Evolutionary conservation across 2,888 invertebrate species (phyloP).

Genomic region (Agrochola litura): DNA sequence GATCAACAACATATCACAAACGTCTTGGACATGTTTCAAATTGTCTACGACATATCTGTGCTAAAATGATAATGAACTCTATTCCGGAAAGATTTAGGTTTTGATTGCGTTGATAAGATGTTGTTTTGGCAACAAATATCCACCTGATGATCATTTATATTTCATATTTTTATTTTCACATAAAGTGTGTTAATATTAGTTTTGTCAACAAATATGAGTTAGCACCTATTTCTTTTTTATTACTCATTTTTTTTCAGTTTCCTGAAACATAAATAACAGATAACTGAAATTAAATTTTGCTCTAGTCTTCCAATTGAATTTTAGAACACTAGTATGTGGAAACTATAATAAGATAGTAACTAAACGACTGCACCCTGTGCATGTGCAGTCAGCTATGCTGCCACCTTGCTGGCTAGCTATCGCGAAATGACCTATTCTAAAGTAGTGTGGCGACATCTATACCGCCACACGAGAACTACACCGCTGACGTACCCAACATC

Average conservation of each 20-base stretch:
- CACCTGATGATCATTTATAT: slow-evolving; percentile 21
- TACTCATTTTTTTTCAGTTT: not conserved
- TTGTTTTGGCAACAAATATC: slow-evolving; percentile 37
- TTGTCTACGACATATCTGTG: slow-evolving; percentile 10
- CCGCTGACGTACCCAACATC: too few species aligned
- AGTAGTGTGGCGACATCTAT: too few species aligned
- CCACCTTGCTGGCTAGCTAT: too few species aligned
- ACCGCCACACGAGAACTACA: too few species aligned
- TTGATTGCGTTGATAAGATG: slow-evolving; percentile 22
- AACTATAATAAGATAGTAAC: too few species aligned
- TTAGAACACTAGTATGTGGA: not conserved
- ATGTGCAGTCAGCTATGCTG: too few species aligned
- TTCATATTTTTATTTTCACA: slow-evolving; percentile 21
- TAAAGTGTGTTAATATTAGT: slow-evolving; percentile 26
- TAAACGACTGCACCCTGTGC: too few species aligned
- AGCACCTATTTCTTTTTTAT: slow-evolving; percentile 17
- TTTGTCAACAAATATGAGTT: slow-evolving; percentile 35
- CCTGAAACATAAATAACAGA: not conserved
- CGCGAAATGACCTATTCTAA: too few species aligned
- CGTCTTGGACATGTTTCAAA: slow-evolving; percentile 46
- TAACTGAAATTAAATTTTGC: not conserved
- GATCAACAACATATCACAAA: slow-evolving; percentile 37
- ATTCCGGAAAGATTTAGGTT: not conserved
- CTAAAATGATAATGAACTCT: slow-evolving; percentile 21
- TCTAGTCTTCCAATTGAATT: not conserved